phyloP scores from a whole-genome alignment of 2,113 vertebrate genomes.

The Takifugu bimaculatus region DNA sequence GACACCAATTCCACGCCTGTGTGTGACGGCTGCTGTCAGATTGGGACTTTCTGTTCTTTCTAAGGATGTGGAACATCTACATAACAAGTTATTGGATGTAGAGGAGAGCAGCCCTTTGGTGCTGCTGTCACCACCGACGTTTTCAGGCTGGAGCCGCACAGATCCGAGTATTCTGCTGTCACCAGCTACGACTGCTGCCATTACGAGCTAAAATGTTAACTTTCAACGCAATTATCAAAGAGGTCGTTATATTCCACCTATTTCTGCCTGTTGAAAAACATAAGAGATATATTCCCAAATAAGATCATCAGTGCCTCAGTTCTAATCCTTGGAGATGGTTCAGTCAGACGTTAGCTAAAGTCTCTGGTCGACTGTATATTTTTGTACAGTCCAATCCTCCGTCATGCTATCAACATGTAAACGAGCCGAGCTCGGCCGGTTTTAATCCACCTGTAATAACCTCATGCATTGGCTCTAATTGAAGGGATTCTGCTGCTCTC shows the following conservation, averaged over 20 bases:
- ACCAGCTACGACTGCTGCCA: too few relatives aligned
- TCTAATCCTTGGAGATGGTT: conserved; percentile 44
- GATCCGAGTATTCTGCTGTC: too few relatives aligned
- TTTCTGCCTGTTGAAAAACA: conserved; percentile 40
- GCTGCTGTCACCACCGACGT: conserved; percentile 10
- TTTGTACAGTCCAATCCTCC: conserved; percentile 47
- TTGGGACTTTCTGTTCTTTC: conserved; percentile 42
- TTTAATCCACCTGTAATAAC: conserved; percentile 61
- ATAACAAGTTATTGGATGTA: conserved; percentile 40
- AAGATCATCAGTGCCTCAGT: conserved; percentile 54
- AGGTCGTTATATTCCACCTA: conserved; percentile 20
- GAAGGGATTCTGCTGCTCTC: conserved; percentile 88
- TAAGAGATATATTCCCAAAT: conserved; percentile 33
- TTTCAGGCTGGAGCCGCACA: background rate
- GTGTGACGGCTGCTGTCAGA: conserved; percentile 43
- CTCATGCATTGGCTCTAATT: conserved; percentile 98
- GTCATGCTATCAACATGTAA: conserved; percentile 64
- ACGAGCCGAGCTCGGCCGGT: conserved; percentile 50
- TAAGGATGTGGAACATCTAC: conserved; percentile 25
- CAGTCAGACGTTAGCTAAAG: conserved; percentile 18
- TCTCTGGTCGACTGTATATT: conserved; percentile 55
- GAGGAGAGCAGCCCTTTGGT: background rate
- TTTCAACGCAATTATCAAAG: conserved; percentile 23
- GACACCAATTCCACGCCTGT: conserved; percentile 31
- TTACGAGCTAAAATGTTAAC: too few relatives aligned